A percentile compares a stretch with the other conserved stretches of the same genome.
Evolutionary conservation across 2,113 vertebrate species (phyloP).

Genomic region (Craseonycteris thonglongyai): DNA sequence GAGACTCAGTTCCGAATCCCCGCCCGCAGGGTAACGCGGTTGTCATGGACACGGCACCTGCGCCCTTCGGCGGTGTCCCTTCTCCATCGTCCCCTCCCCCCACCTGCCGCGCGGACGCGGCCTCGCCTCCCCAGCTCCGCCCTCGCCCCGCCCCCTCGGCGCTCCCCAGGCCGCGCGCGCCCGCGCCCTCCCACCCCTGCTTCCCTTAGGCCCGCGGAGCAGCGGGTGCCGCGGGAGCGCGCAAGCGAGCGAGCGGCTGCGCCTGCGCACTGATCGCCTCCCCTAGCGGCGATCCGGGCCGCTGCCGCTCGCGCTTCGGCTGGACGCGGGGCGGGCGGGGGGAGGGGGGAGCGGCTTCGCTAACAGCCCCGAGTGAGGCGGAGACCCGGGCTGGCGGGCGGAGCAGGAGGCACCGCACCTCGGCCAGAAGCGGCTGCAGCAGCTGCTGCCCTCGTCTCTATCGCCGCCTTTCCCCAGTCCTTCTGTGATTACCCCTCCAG

Average conservation of each 20-base stretch:
- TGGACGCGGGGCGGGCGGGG: slow-evolving; percentile 63
- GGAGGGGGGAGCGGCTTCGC: slow-evolving; percentile 67
- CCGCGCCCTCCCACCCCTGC: not conserved
- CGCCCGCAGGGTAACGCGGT: slow-evolving; percentile 56
- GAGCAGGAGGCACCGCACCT: slow-evolving; percentile 67
- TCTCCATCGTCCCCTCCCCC: not conserved
- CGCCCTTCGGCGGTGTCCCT: slow-evolving; percentile 41
- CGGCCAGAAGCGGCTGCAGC: slow-evolving; percentile 61
- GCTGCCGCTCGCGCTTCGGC: slow-evolving; percentile 55
- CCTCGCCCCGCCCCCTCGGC: slow-evolving; percentile 18
- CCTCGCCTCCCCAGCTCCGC: not conserved
- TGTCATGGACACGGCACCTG: slow-evolving; percentile 72
- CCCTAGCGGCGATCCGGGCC: slow-evolving; percentile 68
- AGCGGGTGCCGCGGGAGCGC: not conserved
- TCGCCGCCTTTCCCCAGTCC: not conserved
- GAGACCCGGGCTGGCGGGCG: slow-evolving; percentile 60
- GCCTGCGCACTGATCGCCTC: slow-evolving; percentile 52
- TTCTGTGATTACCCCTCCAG: slow-evolving; percentile 16
- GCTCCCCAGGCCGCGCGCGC: not conserved
- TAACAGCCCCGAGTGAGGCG: slow-evolving; percentile 62
- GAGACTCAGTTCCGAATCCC: not conserved
- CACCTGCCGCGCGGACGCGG: not conserved
- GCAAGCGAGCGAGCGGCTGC: slow-evolving; percentile 45
- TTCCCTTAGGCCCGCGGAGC: not conserved
- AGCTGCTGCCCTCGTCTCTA: slow-evolving; percentile 39